Conservation (phyloP, 1,140 invertebrate genomes). For the Agrilus planipennis region DNA sequence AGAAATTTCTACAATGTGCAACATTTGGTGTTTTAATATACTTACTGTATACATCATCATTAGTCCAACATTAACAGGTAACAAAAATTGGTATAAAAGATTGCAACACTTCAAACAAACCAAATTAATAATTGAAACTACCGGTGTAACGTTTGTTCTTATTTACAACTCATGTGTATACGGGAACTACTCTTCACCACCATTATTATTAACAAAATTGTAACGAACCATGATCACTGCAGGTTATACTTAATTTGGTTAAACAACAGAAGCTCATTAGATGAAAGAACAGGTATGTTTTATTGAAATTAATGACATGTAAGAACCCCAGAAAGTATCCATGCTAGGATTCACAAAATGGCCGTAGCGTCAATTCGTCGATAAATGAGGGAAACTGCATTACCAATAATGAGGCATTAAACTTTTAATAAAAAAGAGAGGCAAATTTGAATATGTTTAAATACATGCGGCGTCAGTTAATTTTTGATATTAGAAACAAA, state of each 20-base stretch:
- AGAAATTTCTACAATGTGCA: conserved; percentile 2
- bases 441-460: background rate
- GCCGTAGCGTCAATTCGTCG: conserved; percentile 4
- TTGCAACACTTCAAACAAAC: background rate
- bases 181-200: too few relatives aligned
- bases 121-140: too few relatives aligned
- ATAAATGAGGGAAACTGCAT: background rate
- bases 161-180: too few relatives aligned
- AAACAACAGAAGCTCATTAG: background rate
- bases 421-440: too few relatives aligned
- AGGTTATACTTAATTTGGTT: too few relatives aligned
- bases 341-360: conserved; percentile 7
- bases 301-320: background rate
- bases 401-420: too few relatives aligned
- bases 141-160: too few relatives aligned
- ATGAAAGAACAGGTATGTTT: background rate
- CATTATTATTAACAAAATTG: too few relatives aligned
- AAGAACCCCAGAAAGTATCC: conserved; percentile 1
- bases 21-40: background rate
- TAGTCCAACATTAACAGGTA: background rate
- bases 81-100: background rate
- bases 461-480: background rate
- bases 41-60: conserved; percentile 44
- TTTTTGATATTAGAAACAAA: background rate
- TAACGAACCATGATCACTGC: too few relatives aligned